These are phyloP conservation scores for Scortum barcoo DNA, from an alignment of 2,113 vertebrate genomes.

Conservation along the genomic window DNA sequence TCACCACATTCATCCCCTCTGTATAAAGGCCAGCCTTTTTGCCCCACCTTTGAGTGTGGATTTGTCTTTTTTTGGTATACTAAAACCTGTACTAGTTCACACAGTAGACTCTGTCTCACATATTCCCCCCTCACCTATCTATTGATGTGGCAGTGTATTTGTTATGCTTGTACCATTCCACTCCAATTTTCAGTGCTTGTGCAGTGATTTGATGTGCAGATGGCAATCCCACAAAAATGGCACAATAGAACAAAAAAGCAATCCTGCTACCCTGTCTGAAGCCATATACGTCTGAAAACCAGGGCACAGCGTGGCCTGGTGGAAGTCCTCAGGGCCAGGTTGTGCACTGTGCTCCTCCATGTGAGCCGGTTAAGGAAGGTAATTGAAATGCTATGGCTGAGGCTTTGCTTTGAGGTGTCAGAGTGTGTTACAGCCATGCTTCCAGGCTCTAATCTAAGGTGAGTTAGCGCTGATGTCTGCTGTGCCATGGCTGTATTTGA, in stretches of 20 bases:
- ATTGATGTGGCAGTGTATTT: not conserved
- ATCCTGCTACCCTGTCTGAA: not conserved
- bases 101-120: not conserved
- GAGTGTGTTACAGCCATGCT: conserved; percentile 66
- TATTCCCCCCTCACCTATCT: not conserved
- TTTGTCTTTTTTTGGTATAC: too few relatives aligned
- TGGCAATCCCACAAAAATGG: not conserved
- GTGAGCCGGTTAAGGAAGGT: conserved; percentile 51
- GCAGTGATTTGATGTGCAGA: not conserved
- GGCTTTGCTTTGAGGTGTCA: conserved; percentile 83
- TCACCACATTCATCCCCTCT: not conserved
- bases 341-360: conserved; percentile 14
- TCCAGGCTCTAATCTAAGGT: conserved; percentile 77
- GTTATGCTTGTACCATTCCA: not conserved
- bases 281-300: not conserved
- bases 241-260: conserved; percentile 27
- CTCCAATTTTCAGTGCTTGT: not conserved
- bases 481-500: conserved; percentile 75
- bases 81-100: too few relatives aligned
- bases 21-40: not conserved
- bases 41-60: not conserved
- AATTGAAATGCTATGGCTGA: conserved; percentile 81
- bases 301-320: conserved; percentile 15
- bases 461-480: conserved; percentile 76
- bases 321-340: conserved; percentile 17